phyloP scores from a whole-genome alignment of 1,140 invertebrate genomes.

The Pectinophora gossypiella region DNA sequence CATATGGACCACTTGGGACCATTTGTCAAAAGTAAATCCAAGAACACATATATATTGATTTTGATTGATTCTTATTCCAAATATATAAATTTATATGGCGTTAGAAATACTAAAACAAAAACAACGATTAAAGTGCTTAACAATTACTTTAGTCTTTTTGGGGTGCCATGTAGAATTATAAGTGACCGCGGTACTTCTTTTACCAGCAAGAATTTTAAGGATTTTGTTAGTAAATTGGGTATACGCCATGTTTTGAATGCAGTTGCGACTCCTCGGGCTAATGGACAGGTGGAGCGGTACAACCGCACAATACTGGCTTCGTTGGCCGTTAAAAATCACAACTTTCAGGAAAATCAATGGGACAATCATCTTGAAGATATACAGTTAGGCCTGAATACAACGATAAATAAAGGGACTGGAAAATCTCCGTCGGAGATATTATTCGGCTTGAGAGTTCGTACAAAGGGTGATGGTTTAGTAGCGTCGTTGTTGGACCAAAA shows the following conservation, averaged over 20 bases:
- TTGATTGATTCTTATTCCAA: slow-evolving; percentile 1
- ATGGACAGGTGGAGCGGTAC: background rate
- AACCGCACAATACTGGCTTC: background rate
- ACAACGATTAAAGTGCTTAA: background rate
- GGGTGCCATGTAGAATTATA: background rate
- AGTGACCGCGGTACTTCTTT: too few species aligned
- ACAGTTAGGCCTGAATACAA: slow-evolving; percentile 3
- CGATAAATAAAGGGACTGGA: slow-evolving; percentile 1
- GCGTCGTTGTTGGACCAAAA: background rate
- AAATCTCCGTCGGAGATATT: slow-evolving; percentile 4
- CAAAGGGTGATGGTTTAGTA: background rate
- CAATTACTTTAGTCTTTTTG: slow-evolving; percentile 1
- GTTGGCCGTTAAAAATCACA: slow-evolving; percentile 1
- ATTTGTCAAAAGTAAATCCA: slow-evolving; percentile 5
- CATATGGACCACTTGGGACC: slow-evolving; percentile 8
- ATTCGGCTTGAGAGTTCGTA: background rate
- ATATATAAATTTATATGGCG: slow-evolving; percentile 5
- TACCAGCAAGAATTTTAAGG: slow-evolving; percentile 2
- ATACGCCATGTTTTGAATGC: slow-evolving; percentile 4
- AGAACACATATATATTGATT: background rate
- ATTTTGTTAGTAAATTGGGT: background rate
- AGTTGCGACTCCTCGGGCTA: background rate
- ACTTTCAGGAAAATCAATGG: background rate
- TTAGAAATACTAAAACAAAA: slow-evolving; percentile 4
- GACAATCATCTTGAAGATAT: too few species aligned